Evolutionary conservation across 2,888 invertebrate genomes (phyloP).

Genomic region (Drosophila leonis): DNA sequence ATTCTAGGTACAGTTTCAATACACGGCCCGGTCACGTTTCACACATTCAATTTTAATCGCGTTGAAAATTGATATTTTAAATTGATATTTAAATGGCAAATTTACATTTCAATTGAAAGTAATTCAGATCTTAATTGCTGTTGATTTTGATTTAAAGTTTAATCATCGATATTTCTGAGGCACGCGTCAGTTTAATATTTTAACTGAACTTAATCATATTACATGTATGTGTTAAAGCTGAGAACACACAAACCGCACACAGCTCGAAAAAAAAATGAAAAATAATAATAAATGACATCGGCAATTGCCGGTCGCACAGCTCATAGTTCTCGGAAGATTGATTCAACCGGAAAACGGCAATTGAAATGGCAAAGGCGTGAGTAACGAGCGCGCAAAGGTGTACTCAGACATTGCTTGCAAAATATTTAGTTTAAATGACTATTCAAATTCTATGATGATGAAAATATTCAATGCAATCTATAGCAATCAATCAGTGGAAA

Average conservation of each 20-base stretch:
- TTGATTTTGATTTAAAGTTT: not conserved
- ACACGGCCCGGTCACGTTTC: not conserved
- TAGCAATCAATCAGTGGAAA: not conserved
- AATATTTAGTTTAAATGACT: not conserved
- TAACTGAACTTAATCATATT: not conserved
- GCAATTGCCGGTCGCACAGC: conserved; percentile 30
- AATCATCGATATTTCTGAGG: not conserved
- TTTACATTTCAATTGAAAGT: not conserved
- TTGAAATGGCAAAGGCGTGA: conserved; percentile 34
- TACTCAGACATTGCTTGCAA: not conserved
- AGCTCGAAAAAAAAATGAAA: not conserved
- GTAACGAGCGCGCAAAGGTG: conserved; percentile 19
- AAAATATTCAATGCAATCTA: not conserved
- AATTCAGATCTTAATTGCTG: not conserved
- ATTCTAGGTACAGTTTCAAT: not conserved
- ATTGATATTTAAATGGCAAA: not conserved
- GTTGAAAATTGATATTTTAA: not conserved
- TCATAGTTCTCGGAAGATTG: conserved; percentile 11
- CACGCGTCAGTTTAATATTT: not conserved
- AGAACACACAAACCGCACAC: not conserved
- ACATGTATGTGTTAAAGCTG: not conserved
- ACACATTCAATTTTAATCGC: not conserved
- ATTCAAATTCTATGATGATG: not conserved
- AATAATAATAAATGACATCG: conserved; percentile 27
- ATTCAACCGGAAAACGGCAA: conserved; percentile 43